phyloP scores from a whole-genome alignment of 2,888 invertebrate species.

The Halictus ligatus region DNA sequence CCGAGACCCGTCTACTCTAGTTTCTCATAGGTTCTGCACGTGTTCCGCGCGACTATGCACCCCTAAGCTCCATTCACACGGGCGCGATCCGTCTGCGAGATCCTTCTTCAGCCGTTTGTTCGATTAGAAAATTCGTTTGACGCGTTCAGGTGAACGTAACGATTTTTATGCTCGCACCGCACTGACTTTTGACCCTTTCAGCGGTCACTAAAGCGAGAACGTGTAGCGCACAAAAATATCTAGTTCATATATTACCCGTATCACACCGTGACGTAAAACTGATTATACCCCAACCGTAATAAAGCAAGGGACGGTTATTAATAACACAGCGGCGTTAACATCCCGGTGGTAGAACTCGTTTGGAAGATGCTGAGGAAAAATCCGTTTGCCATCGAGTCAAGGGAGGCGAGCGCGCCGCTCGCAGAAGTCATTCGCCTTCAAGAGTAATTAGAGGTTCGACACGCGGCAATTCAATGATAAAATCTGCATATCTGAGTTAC shows the following conservation, averaged over 20 bases:
- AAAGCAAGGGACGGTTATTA: neutral
- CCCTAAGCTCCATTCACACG: constrained; percentile 31
- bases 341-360: neutral
- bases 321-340: neutral
- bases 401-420: constrained; percentile 12
- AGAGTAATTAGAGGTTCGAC: constrained; percentile 50
- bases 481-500: constrained; percentile 55
- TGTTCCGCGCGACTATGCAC: constrained; percentile 28
- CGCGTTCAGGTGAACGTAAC: neutral
- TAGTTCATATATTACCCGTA: too few relatives aligned
- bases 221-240: too few relatives aligned
- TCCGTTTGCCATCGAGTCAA: constrained; percentile 29
- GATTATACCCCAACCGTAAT: too few relatives aligned
- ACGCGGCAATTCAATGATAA: constrained; percentile 41
- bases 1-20: constrained; percentile 64
- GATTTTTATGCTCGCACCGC: too few relatives aligned
- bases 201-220: too few relatives aligned
- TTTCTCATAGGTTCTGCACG: constrained; percentile 58
- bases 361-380: neutral
- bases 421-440: constrained; percentile 35
- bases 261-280: too few relatives aligned
- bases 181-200: too few relatives aligned
- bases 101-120: neutral
- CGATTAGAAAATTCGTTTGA: neutral
- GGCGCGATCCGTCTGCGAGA: neutral